Conservation (phyloP, 2,888 invertebrate species). For the Drosophila multiciliata region DNA sequence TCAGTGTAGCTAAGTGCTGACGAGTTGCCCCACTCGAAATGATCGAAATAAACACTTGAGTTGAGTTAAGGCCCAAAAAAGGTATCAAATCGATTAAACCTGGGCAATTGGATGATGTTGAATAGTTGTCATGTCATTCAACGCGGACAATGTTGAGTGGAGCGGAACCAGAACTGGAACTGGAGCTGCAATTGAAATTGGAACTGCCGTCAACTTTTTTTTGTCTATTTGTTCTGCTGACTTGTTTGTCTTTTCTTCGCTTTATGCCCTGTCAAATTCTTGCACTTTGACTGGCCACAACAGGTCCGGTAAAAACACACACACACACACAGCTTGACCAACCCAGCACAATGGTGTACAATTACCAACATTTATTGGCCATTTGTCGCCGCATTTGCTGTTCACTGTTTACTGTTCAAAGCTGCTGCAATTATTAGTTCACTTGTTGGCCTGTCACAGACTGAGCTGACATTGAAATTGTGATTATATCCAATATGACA, state of each 20-base stretch:
- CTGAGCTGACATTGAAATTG: slow-evolving; percentile 68
- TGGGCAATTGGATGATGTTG: slow-evolving; percentile 52
- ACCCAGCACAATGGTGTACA: slow-evolving; percentile 60
- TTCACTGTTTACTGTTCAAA: slow-evolving; percentile 37
- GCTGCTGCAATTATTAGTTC: slow-evolving; percentile 71
- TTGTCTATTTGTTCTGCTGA: slow-evolving; percentile 1
- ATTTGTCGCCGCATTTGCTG: slow-evolving; percentile 45
- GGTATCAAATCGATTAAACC: slow-evolving; percentile 63
- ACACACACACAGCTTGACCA: slow-evolving; percentile 18
- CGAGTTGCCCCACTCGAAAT: slow-evolving; percentile 23
- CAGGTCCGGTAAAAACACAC: slow-evolving; percentile 46
- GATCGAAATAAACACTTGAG: slow-evolving; percentile 59
- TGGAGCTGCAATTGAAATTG: slow-evolving; percentile 16
- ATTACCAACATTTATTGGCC: slow-evolving; percentile 67
- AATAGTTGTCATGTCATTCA: slow-evolving; percentile 66
- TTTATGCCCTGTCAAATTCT: slow-evolving; percentile 64
- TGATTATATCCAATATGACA: slow-evolving; percentile 50
- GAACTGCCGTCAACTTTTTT: slow-evolving; percentile 16
- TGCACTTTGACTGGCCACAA: slow-evolving; percentile 71
- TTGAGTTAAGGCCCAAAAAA: slow-evolving; percentile 53
- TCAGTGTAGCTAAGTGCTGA: slow-evolving; percentile 2
- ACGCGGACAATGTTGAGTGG: slow-evolving; percentile 25
- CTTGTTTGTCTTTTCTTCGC: slow-evolving; percentile 43
- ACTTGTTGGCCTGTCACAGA: slow-evolving; percentile 68
- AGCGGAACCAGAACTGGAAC: slow-evolving; percentile 58